Percentiles rank a stretch among this genome's conserved stretches.
Conservation (phyloP, 2,888 invertebrate species). For the Tinea pellionella region DNA sequence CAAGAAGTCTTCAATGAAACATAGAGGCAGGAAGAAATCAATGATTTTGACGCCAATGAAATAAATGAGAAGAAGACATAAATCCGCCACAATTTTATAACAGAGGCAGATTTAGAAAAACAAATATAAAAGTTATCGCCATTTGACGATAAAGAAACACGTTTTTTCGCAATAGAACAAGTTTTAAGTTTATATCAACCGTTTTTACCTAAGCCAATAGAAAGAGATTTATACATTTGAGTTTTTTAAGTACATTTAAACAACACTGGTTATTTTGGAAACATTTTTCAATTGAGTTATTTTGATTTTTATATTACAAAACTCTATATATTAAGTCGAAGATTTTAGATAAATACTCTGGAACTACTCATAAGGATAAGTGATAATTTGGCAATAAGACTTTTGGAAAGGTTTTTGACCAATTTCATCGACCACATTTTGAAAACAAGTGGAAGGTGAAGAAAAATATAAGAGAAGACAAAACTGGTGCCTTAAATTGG, state of each 20-base stretch:
- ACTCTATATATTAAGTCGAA: constrained; percentile 55
- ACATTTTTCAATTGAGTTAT: constrained; percentile 57
- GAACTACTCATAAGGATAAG: constrained; percentile 61
- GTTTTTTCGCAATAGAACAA: constrained; percentile 73
- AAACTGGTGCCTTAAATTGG: constrained; percentile 69
- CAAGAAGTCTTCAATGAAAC: constrained; percentile 22
- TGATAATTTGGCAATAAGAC: constrained; percentile 56
- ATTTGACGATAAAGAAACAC: constrained; percentile 71
- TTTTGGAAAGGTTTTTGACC: constrained; percentile 59
- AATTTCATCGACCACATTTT: constrained; percentile 56
- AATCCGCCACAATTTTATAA: constrained; percentile 60
- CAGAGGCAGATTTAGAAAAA: constrained; percentile 51
- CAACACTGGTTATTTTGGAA: constrained; percentile 70
- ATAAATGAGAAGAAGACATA: constrained; percentile 58
- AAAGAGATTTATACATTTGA: constrained; percentile 64
- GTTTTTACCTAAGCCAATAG: constrained; percentile 69
- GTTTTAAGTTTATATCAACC: constrained; percentile 71
- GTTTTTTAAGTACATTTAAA: constrained; percentile 68
- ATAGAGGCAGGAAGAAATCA: constrained; percentile 32
- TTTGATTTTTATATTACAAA: constrained; percentile 64
- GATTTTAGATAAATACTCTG: constrained; percentile 62
- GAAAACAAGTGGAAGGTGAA: constrained; percentile 52
- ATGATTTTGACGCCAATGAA: constrained; percentile 45
- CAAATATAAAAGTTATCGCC: constrained; percentile 56
- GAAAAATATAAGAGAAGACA: constrained; percentile 38